These are phyloP conservation scores for Condylura cristata DNA, from an alignment of 2,113 vertebrate genomes.

Conservation along the genomic window DNA sequence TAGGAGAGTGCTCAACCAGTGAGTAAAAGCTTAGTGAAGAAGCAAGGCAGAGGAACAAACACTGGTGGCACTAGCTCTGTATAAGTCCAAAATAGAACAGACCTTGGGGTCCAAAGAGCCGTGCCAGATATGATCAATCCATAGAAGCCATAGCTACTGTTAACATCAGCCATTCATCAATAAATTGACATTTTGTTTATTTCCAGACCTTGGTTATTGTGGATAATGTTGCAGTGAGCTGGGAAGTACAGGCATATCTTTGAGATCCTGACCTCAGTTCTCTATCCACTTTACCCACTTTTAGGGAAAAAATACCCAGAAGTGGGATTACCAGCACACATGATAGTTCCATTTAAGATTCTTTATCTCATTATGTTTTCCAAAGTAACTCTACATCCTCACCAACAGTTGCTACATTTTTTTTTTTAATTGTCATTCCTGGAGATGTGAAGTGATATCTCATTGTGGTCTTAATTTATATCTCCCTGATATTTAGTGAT, in stretches of 20 bases:
- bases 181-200: not conserved
- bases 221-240: not conserved
- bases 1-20: rapidly evolving
- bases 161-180: not conserved
- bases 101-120: not conserved
- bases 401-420: not conserved
- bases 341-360: not conserved
- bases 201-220: not conserved
- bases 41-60: not conserved
- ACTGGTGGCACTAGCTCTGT: not conserved
- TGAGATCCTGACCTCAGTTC: not conserved
- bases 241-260: not conserved
- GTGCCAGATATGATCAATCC: not conserved
- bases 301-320: not conserved
- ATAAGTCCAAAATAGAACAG: not conserved
- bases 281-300: too few relatives aligned
- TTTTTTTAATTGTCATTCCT: not conserved
- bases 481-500: not conserved
- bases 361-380: not conserved
- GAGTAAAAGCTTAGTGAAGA: not conserved
- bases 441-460: not conserved
- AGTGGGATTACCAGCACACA: not conserved
- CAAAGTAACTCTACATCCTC: not conserved
- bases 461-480: not conserved
- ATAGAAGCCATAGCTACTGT: not conserved